These are phyloP conservation scores for Phortica okadai DNA, from an alignment of 2,888 invertebrate genomes.

Conservation along the genomic window DNA sequence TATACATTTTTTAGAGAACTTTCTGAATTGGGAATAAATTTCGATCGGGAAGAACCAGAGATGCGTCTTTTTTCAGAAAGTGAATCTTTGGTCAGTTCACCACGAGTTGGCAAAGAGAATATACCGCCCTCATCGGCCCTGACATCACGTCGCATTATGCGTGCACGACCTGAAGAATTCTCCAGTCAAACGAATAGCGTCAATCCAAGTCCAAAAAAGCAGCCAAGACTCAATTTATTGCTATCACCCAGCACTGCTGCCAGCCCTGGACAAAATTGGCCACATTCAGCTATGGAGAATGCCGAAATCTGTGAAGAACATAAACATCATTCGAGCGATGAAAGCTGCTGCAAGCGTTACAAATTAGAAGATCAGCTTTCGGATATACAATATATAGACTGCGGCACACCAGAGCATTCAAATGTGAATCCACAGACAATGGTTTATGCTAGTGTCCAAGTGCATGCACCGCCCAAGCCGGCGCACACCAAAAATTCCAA, in stretches of 20 bases:
- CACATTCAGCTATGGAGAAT: slow-evolving; percentile 44
- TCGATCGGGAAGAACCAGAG: slow-evolving; percentile 90
- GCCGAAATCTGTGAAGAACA: slow-evolving; percentile 58
- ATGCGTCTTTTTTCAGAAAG: slow-evolving; percentile 93
- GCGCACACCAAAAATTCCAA: slow-evolving; percentile 58
- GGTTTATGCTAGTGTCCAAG: slow-evolving; percentile 74
- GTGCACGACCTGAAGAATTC: slow-evolving; percentile 79
- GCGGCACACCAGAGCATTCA: slow-evolving; percentile 83
- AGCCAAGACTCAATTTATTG: slow-evolving; percentile 78
- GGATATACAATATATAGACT: slow-evolving; percentile 89
- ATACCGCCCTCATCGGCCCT: slow-evolving; percentile 73
- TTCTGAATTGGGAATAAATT: slow-evolving; percentile 89
- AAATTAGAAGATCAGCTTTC: slow-evolving; percentile 87
- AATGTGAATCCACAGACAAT: slow-evolving; percentile 66
- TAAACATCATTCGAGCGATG: slow-evolving; percentile 72
- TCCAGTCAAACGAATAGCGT: slow-evolving; percentile 78
- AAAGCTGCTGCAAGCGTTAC: slow-evolving; percentile 81
- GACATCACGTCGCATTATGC: slow-evolving; percentile 77
- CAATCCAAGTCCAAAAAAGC: slow-evolving; percentile 81
- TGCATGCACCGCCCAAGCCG: slow-evolving; percentile 74
- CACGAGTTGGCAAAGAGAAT: slow-evolving; percentile 77
- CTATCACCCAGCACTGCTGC: slow-evolving; percentile 70
- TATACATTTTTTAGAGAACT: slow-evolving; percentile 78
- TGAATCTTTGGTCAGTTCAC: slow-evolving; percentile 82
- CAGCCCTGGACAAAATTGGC: slow-evolving; percentile 44